phyloP scores from a whole-genome alignment of 2,797 vertebrate species.

The Eutrigla gurnardus region DNA sequence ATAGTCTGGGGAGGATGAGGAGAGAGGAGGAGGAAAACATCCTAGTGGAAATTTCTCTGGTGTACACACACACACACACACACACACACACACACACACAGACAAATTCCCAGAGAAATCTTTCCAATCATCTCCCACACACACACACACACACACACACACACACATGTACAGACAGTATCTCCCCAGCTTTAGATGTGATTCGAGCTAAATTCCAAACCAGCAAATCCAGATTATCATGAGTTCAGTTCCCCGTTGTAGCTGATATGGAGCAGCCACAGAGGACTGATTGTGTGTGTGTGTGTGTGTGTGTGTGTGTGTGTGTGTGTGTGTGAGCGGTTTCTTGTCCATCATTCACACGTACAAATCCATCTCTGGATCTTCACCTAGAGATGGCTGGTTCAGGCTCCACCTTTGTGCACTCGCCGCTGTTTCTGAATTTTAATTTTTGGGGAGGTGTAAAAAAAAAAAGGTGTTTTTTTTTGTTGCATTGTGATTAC shows the following conservation, averaged over 20 bases:
- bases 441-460: constrained; percentile 43
- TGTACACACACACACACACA: constrained; percentile 37
- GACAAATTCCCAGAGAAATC: constrained; percentile 44
- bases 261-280: constrained; percentile 52
- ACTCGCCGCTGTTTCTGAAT: constrained; percentile 57
- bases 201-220: constrained; percentile 65
- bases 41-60: constrained; percentile 62
- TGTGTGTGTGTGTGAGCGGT: background rate
- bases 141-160: constrained; percentile 16
- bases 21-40: constrained; percentile 48
- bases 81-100: constrained; percentile 39
- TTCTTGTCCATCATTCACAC: background rate
- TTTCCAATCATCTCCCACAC: constrained; percentile 42
- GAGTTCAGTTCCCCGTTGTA: constrained; percentile 55
- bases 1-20: constrained; percentile 67
- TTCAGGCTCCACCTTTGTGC: constrained; percentile 37
- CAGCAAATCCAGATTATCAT: constrained; percentile 75
- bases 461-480: constrained; percentile 39
- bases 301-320: constrained; percentile 1
- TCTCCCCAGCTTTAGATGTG: constrained; percentile 57
- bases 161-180: constrained; percentile 16
- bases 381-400: constrained; percentile 43
- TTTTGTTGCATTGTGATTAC: constrained; percentile 63
- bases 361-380: constrained; percentile 14
- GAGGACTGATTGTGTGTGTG: constrained; percentile 12